phyloP scores from a whole-genome alignment of 2,797 vertebrate genomes.

The Lacerta agilis region DNA sequence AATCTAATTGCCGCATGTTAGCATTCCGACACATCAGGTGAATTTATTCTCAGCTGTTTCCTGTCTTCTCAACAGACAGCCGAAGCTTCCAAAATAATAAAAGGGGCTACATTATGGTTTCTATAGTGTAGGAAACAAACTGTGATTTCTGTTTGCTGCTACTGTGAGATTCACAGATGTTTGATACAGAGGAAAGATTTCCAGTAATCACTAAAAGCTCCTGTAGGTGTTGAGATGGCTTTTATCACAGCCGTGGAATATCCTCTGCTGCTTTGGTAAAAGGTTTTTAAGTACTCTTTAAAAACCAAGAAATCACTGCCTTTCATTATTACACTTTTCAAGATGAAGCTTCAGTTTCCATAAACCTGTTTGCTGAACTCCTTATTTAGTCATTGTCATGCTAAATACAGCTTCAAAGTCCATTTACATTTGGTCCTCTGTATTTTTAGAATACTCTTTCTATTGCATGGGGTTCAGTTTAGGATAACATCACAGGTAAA shows the following conservation, averaged over 20 bases:
- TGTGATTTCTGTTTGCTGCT: neutral
- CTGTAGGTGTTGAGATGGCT: conserved; percentile 34
- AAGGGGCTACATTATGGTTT: neutral
- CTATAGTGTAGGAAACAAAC: neutral
- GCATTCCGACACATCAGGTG: fast-evolving
- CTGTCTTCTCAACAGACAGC: neutral
- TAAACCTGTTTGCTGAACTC: conserved; percentile 41
- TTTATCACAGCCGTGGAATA: conserved; percentile 31
- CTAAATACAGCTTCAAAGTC: conserved; percentile 56
- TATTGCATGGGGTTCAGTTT: neutral
- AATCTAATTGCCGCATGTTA: conserved; percentile 25
- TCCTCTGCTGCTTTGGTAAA: conserved; percentile 23
- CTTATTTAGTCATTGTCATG: conserved; percentile 58
- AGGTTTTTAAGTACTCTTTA: conserved; percentile 52
- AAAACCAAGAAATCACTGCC: conserved; percentile 51
- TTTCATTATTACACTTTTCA: conserved; percentile 39
- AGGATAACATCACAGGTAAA: neutral
- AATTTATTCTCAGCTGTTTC: conserved; percentile 11
- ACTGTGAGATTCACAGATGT: conserved; percentile 20
- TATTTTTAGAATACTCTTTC: neutral
- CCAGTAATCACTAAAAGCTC: conserved; percentile 41
- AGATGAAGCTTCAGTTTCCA: conserved; percentile 35
- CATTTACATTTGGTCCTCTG: neutral
- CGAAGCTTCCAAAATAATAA: conserved; percentile 24
- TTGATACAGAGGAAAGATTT: conserved; percentile 48